A percentile compares a stretch with the other conserved stretches of the same genome.
These are phyloP conservation scores for Pomatorhinus ruficollis DNA, from an alignment of 2,113 vertebrate species.

Conservation along the genomic window DNA sequence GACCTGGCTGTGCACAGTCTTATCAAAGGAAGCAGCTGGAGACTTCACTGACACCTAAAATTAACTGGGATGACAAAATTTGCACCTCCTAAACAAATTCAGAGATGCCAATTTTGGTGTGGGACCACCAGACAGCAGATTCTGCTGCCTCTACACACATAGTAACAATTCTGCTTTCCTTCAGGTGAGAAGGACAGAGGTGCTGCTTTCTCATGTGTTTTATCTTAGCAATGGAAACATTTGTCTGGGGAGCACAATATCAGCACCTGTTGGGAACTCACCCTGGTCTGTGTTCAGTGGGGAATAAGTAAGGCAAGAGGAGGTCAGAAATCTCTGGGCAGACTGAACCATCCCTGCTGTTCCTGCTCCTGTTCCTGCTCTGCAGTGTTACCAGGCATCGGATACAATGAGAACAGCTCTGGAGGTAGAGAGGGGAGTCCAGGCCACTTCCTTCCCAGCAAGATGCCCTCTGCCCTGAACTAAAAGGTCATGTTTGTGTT, in stretches of 20 bases:
- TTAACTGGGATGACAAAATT: background rate
- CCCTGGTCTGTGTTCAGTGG: background rate
- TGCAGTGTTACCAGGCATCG: background rate
- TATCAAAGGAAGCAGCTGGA: background rate
- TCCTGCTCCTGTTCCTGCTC: background rate
- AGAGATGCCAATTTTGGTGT: background rate
- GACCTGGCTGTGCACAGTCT: background rate
- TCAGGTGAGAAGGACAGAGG: background rate
- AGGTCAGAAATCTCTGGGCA: background rate
- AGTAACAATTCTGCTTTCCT: background rate
- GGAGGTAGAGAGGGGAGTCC: background rate
- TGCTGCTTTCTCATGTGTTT: background rate
- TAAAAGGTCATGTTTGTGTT: background rate
- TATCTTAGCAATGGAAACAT: background rate
- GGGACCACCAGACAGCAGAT: background rate
- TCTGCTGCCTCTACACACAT: background rate
- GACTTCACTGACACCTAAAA: background rate
- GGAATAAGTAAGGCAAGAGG: background rate
- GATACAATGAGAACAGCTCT: background rate
- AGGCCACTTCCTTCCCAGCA: background rate
- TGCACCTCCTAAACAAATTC: background rate
- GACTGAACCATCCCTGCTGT: background rate
- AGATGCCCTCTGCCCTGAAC: background rate
- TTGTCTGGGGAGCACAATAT: background rate
- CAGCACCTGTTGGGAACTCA: background rate